Base-by-base conservation (phyloP, 2,113 vertebrate species). In the Asarcornis scutulata region DNA sequence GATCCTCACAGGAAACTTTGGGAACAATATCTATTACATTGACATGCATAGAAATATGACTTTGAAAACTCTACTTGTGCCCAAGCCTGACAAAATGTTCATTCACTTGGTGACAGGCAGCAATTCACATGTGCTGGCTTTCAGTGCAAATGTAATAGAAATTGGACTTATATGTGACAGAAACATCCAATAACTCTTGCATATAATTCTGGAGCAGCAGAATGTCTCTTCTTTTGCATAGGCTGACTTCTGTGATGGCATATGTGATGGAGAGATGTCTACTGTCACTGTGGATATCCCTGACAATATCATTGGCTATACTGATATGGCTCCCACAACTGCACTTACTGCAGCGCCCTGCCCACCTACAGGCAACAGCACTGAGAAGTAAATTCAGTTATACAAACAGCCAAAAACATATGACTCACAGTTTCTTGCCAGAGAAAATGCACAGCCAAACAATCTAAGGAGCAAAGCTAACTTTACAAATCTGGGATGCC, bases 181-280 rank as follows among this genome's bases (percentile, higher is more conserved):
- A 64, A 91, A 89, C 21, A 55, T 34, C 3, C 7, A 55, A 38
- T 83, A 93, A 8, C 16, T 31, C 22, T 55, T 85, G 46, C 4
- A 44, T 21, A 25, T 55, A 21, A 12, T 11, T 56, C 44, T 66
- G 17, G 14, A 64, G 31, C 60, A 93, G n/a, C 55, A 60, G 22
- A 36, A 23, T 10, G 78, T 71, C 38, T 25, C 53, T 68, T 44
- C 17, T 18, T 60, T 78, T 58, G 26, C 34, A 48, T 53, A 59
- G 3, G 0, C 2, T 11, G 16, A 36, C 9, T 69, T 36, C 64
- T 23, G 64, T 4, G 3, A 52, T 6, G 4, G 9, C 1, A 0
- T 34, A 73, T 4, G 1, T 3, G 23, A 42, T 3, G 6, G 23
- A 8, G n/a, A 67, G 48, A 6, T 78, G 26, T 48, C 76, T 82